Percentiles rank a stretch among this genome's conserved stretches.
Evolutionary conservation across 2,888 invertebrate genomes (phyloP).

Genomic region (Leucophenga maculata): DNA sequence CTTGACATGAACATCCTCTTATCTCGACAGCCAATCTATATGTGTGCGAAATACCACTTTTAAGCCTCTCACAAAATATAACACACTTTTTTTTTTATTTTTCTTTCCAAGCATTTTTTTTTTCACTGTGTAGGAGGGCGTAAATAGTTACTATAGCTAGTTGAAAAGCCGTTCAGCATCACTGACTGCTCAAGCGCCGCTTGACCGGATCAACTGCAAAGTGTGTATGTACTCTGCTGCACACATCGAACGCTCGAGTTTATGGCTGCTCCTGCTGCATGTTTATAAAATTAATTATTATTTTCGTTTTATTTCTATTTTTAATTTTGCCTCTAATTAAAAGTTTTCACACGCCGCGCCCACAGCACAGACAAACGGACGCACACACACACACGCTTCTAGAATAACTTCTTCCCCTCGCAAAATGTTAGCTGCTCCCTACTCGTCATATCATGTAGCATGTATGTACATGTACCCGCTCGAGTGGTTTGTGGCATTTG

Average conservation of each 20-base stretch:
- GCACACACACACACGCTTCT: neutral
- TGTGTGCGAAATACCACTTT: no score
- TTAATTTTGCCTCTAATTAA: conserved; percentile 21
- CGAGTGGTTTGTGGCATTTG: neutral
- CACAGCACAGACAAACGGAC: neutral
- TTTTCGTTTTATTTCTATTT: conserved; percentile 7
- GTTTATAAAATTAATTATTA: conserved; percentile 18
- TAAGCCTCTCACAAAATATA: no score
- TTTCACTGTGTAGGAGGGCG: conserved; percentile 35
- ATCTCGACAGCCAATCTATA: no score
- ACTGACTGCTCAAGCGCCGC: neutral
- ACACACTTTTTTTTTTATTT: no score
- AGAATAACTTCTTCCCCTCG: no score
- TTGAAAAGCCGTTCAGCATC: neutral
- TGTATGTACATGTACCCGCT: no score
- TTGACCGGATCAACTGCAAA: no score
- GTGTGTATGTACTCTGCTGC: neutral
- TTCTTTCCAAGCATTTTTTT: no score
- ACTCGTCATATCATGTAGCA: no score
- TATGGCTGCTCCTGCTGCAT: neutral
- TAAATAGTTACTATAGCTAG: neutral
- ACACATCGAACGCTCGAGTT: neutral
- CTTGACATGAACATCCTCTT: no score
- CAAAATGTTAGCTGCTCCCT: no score
- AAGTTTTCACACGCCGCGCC: conserved; percentile 21